Base-by-base conservation (phyloP, 2,113 vertebrate species). In the Mohoua ochrocephala region DNA sequence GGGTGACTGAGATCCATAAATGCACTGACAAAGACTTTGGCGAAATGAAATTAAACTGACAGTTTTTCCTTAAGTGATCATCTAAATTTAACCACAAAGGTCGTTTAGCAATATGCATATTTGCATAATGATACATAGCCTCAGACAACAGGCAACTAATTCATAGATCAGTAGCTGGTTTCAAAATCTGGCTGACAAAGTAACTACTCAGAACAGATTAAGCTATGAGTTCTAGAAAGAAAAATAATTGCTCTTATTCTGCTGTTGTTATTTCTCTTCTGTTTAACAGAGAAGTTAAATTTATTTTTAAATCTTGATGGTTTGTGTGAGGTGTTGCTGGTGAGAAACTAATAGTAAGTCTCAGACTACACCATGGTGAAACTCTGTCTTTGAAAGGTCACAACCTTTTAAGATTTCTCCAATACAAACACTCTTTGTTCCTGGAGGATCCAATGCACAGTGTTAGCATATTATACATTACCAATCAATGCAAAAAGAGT, bases 31-130 rank as follows among this genome's bases (percentile, higher is more conserved):
- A 88, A 84, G 35, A 41, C 76, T 94, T 92, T 24, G 42, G 27
- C 37, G 26, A 78, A 93, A 89, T 67, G 61, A 93, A 96, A 93
- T 70, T 8, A 86, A 91, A 59, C 54, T 84, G 82, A 75, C 59
- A 84, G 42, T 37, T 90, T 93, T 79, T 95, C 79, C 90, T 85
- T 70, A 68, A 88, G 88, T 80, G 42, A 84, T 76, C 60, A 61
- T 87, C 84, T 82, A 80, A 96, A 93, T 88, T 79, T 94, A 93
- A 87, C 79, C 52, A 74, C 21, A 92, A 92, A 94, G 85, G 82
- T 92, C 90, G 96, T 39, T 90, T 80, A 89, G 35, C 67, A 79
- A 85, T 83, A 57, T 61, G 63, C 44, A 59, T 39, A 63, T 86
- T 82, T 91, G 59, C 41, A 45, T 65, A 79, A 56, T 14, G 22